phyloP scores from a whole-genome alignment of 2,888 invertebrate genomes.

The Apodemia hepburni region DNA sequence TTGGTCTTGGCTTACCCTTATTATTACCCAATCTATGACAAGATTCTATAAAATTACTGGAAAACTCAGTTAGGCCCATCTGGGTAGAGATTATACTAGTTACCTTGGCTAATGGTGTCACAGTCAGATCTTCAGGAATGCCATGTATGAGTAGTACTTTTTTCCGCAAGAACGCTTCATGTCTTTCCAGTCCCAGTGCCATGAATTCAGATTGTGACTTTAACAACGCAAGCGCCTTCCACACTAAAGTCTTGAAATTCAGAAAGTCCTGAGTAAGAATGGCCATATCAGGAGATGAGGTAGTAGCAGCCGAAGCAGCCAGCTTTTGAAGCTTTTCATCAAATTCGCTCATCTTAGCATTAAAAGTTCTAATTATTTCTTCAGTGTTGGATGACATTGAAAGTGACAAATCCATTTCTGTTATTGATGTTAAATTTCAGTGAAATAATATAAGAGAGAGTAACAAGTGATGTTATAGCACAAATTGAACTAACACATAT shows the following conservation, averaged over 20 bases:
- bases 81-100: constrained; percentile 6
- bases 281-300: not conserved
- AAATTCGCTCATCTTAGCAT: not conserved
- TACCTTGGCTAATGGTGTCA: constrained; percentile 1
- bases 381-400: not conserved
- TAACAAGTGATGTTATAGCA: not conserved
- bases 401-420: not conserved
- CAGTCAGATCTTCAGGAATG: not conserved
- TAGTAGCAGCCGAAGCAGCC: not conserved
- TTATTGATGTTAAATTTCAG: not conserved
- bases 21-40: constrained; percentile 9
- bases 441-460: not conserved
- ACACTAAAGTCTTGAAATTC: not conserved
- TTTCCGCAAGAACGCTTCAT: constrained; percentile 14
- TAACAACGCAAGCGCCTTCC: not conserved
- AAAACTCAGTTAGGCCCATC: not conserved
- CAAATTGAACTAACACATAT: not conserved
- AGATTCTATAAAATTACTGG: not conserved
- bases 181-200: not conserved
- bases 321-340: not conserved
- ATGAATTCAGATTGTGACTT: not conserved
- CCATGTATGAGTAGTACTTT: constrained; percentile 15
- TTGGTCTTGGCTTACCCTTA: constrained; percentile 3
- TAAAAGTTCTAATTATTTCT: not conserved
- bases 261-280: not conserved